Base-by-base conservation (phyloP, 2,797 vertebrate genomes). In the Microchirus variegatus region DNA sequence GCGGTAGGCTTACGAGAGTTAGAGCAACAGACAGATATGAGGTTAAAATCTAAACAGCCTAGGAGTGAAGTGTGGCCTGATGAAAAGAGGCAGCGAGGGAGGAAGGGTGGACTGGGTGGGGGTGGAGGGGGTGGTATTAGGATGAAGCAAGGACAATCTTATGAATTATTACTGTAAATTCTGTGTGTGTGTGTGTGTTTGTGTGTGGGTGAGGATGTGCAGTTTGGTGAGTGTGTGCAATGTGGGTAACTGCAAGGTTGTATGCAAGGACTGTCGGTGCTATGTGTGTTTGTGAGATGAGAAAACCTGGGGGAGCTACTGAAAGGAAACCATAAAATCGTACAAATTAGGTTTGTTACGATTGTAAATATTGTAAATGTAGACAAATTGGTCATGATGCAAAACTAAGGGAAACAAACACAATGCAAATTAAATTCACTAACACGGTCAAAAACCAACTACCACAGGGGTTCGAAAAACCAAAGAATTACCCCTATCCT, bases 31-130 rank as follows among this genome's bases (percentile, higher is more conserved):
- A 77, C 42, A 73, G 63, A 69, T 76, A 67, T 17, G 67, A 70
- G 77, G 73, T 77, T 78, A 75, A 83, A 84, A 73, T 82, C 75
- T 71, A 68, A 80, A 70, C 69, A 59, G 61, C 68, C 65, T 8
- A 7, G 35, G 46, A 75, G 65, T 47, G 53, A 73, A 82, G 71
- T 63, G 59, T 60, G 59, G 60, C 42, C 54, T 40, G 59, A 73
- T 64, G 54, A 78, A 72, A 68, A 54, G 45, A 37, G 17, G 43
- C 41, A 46, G 51, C 50, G 55, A 54, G 31, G 16, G 42, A 31
- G 51, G 51, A 46, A 44, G 13, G 53, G 61, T 60, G 52, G 61
- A 70, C 19, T 26, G 37, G 16, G 53, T n/a, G n/a, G n/a, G 13
- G 53, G 61, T 60, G 52, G 61, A 70, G 17, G 19, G 37, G 16